Percentiles rank a stretch among this genome's conserved stretches.
Evolutionary conservation across 2,888 invertebrate genomes (phyloP).

Genomic region (Sarcophaga caerulescens): DNA sequence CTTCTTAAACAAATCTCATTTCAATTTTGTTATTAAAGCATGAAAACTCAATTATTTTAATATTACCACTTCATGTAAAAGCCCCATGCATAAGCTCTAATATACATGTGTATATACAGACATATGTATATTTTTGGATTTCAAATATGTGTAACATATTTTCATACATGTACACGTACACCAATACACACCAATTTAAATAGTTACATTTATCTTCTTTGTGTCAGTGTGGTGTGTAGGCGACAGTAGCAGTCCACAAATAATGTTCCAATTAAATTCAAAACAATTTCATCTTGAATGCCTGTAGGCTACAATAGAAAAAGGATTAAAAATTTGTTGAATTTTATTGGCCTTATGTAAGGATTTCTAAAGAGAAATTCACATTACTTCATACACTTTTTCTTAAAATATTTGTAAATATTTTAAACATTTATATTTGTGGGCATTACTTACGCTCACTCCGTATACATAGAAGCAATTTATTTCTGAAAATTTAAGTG

Average conservation of each 20-base stretch:
- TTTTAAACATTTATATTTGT: background rate
- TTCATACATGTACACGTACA: too few relatives aligned
- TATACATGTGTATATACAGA: background rate
- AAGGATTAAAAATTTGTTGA: slow-evolving; percentile 30
- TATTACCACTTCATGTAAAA: slow-evolving; percentile 13
- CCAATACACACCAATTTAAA: background rate
- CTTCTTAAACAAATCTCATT: background rate
- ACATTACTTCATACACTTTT: background rate
- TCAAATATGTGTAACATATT: too few relatives aligned
- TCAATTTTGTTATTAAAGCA: slow-evolving; percentile 16
- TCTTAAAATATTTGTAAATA: background rate
- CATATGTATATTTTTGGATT: background rate
- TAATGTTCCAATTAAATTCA: slow-evolving; percentile 48
- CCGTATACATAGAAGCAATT: too few relatives aligned
- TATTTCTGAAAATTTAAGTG: too few relatives aligned
- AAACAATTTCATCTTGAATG: slow-evolving; percentile 23
- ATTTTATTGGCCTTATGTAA: background rate
- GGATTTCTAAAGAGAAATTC: background rate
- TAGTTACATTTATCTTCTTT: slow-evolving; percentile 3
- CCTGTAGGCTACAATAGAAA: slow-evolving; percentile 36
- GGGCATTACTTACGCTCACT: too few relatives aligned
- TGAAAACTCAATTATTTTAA: slow-evolving; percentile 51
- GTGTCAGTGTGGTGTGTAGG: background rate
- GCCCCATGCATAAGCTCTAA: background rate
- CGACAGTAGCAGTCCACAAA: background rate